Evolutionary conservation across 2,113 vertebrate genomes (phyloP), one percentile per base, ranked within the genome.

Genomic region (Thryonomys swinderianus): DNA sequence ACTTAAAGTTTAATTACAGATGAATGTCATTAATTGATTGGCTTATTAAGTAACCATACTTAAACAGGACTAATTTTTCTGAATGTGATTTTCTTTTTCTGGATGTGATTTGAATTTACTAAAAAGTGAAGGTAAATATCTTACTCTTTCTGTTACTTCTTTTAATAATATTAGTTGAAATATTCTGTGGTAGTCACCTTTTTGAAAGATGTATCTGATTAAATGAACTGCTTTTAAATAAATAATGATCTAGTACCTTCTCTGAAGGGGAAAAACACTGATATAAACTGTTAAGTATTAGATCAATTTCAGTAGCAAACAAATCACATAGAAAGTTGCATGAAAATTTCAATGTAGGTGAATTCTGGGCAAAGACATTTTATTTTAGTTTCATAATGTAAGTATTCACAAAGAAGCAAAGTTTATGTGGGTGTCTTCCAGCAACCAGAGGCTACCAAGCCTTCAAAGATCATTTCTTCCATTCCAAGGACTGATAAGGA

Each of bases 41-140:
- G 32, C n/a, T 90, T 82, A 64, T 66, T 64, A 73, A 94, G 8
- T 88, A 73, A 83, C 84, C 69, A 91, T 81, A 42, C 73, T 78
- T 73, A 55, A 86, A 80, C 25, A 59, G 32, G n/a, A 55, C 71
- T 88, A 37, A 25, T 84, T 85, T 67, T 90, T 71, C 69, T 79
- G 67, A 73, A 27, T 93, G 17, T 69, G 40, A 67, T 95, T 96
- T 96, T n/a, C n/a, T n/a, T n/a, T n/a, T n/a, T 71, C 69, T 79
- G 67, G 79, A 27, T 93, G 17, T 69, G 40, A 67, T 95, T 96
- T 96, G 67, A 93, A 93, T 89, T 95, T 89, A 61, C n/a, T 93
- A 78, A 95, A 93, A 30, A 91, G 25, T 79, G 67, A 93, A 84
- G 79, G 30, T 86, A 48, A 86, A 74, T 20, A 79, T 27, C 45